These are phyloP conservation scores for Brachypodius melanocephalos DNA, from an alignment of 2,113 vertebrate genomes.

Conservation along the genomic window DNA sequence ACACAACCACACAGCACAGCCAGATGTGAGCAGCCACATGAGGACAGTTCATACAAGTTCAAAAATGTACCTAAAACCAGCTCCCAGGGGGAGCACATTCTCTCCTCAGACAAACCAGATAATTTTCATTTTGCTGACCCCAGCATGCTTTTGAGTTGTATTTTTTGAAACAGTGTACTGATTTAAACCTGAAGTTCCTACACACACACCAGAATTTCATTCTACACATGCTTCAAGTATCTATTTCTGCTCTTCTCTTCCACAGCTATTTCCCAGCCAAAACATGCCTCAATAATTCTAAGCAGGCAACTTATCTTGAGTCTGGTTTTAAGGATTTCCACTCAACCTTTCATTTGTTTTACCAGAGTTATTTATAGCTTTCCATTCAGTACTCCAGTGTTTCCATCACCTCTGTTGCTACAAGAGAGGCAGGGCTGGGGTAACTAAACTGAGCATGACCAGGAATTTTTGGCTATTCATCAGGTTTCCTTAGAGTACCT, in stretches of 20 bases:
- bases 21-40: background rate
- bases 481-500: background rate
- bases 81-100: background rate
- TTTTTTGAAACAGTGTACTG: background rate
- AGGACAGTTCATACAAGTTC: fast-evolving
- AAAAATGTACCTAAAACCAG: background rate
- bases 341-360: background rate
- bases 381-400: background rate
- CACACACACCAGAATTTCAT: background rate
- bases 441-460: background rate
- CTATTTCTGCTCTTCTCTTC: background rate
- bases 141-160: background rate
- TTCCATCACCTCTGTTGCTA: background rate
- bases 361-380: background rate
- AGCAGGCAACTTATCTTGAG: background rate
- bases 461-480: background rate
- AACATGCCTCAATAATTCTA: background rate
- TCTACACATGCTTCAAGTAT: background rate
- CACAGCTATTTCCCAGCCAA: background rate
- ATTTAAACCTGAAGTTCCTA: background rate
- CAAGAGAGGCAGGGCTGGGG: background rate
- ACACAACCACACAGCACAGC: background rate
- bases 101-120: background rate
- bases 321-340: background rate
- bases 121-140: background rate